Base-by-base conservation (phyloP, 2,797 vertebrate species). In the Lacerta agilis region DNA sequence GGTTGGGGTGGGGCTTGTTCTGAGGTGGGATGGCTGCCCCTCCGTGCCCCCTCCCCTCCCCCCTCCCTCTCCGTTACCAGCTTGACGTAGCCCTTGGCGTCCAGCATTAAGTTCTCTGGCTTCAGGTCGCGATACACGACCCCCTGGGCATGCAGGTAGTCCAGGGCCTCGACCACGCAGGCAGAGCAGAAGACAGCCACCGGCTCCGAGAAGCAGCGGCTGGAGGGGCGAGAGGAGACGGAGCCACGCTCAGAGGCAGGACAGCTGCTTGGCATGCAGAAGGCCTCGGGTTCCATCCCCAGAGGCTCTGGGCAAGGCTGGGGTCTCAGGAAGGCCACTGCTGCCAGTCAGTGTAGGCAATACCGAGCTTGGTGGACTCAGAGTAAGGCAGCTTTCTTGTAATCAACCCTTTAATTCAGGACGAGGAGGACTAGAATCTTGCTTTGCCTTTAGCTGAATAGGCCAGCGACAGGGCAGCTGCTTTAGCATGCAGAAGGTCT, bases 111-210 rank as follows among this genome's bases (percentile, higher is more conserved):
- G 94, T 98, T 98, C 95, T 98, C 98, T 0, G 98, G 98, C 90
- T 98, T 98, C 55, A 98, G 96, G 96, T 98, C 98, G 77, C 97
- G 93, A 93, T 98, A 98, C 95, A 98, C 94, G 87, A 98, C 97
- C 90, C 95, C 97, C 86, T 96, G 97, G 92, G 97, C 95, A 10
- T 98, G 98, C 33, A 98, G 97, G 94, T 98, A 98, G 41, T 97
- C 96, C 2, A 96, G 97, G 29, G 97, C 98, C 94, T 98, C 97
- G 13, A 98, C 97, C 92, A 98, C 98, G 1, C 98, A 98, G 49
- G 97, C 97, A 0, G 97, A 94, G 91, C 97, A 97, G 94, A 98
- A 98, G 87, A 97, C 84, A 0, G 97, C 95, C 1, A 96, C 85
- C 0, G 94, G 93, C 92, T 98, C 98, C 0, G 97, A 95, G 41